Base-by-base conservation (phyloP, 2,888 invertebrate species). In the Hyppa rectilinea region DNA sequence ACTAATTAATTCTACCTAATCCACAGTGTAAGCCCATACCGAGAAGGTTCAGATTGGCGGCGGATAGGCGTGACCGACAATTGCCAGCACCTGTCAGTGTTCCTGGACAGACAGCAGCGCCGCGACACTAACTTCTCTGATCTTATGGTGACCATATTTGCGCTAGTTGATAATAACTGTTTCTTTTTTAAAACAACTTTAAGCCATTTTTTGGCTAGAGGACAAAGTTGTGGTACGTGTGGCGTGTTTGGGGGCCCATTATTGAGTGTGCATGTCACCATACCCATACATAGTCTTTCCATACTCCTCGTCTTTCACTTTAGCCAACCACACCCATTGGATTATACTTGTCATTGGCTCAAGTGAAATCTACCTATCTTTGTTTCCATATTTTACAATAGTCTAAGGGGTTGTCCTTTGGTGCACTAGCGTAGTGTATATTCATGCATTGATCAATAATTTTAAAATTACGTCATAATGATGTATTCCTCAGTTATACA, bases 51-150 rank as follows among this genome's bases (percentile, higher is more conserved):
- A 0, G 96, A 92, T 87, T 97, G 93, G 96, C 95, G 96, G 55
- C 91, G 92, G 62, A 92, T 96, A 62, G 95, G 94, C 0, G 93
- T 97, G 9, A 97, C 96, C 0, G 97, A 97, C 82, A 96, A 95
- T 82, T 97, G 97, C 75, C 96, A 97, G 86, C 96, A 97, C 82
- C 89, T 97, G 38, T 92, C 96, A 4, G 93, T 96, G 1, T 89
- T 95, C 45, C 82, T 94, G 38, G 92, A 96, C 75, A 90, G 96
- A 71, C 89, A 94, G 67, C 87, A 89, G 23, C 95, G 95, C 1
- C 81, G 87, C 63, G 20, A 67, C 10, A 90, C 93, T 9, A 88
- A 90, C 26, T 91, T 86, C 68, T 85, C 56, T 52, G 88, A 87
- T 72, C 85, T 90, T n/a, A 89, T 92, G 90, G 93, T 94, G 71